These are phyloP conservation scores for Bradynema listronoti DNA, from an alignment of 1,140 invertebrate species.

Conservation along the genomic window DNA sequence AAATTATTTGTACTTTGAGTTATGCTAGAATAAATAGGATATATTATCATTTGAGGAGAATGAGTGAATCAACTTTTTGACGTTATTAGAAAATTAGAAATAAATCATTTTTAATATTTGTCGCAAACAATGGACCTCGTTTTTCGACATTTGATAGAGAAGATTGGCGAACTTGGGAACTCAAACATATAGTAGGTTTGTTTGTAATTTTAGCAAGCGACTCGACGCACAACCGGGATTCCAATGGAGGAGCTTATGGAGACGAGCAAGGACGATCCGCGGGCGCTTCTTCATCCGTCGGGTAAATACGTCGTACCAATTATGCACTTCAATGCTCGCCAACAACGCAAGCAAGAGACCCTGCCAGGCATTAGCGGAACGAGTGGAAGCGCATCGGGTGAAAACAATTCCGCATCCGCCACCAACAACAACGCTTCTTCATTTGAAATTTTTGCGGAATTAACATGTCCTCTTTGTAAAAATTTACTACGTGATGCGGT, in stretches of 20 bases:
- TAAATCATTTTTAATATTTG: too few relatives aligned
- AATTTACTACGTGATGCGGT: constrained; percentile 90
- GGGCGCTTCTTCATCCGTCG: constrained; percentile 82
- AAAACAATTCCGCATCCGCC: too few relatives aligned
- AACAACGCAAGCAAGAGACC: neutral
- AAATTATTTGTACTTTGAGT: too few relatives aligned
- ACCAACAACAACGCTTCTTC: too few relatives aligned
- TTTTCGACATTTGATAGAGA: neutral
- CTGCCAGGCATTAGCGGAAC: too few relatives aligned
- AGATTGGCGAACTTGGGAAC: neutral
- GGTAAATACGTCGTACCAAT: constrained; percentile 83
- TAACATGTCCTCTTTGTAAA: constrained; percentile 77
- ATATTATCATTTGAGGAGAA: too few relatives aligned
- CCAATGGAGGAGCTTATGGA: constrained; percentile 86
- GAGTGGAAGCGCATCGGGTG: too few relatives aligned
- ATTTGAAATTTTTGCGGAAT: neutral
- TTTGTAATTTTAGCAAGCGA: constrained; percentile 64
- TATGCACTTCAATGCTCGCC: constrained; percentile 67
- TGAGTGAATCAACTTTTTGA: too few relatives aligned
- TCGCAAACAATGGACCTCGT: too few relatives aligned
- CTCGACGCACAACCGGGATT: constrained; percentile 91
- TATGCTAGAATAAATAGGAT: too few relatives aligned
- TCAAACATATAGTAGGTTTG: neutral
- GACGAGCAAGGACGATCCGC: constrained; percentile 74
- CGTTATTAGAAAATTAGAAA: too few relatives aligned